phyloP scores from a whole-genome alignment of 2,113 vertebrate species.

The Bolborhynchus lineola region DNA sequence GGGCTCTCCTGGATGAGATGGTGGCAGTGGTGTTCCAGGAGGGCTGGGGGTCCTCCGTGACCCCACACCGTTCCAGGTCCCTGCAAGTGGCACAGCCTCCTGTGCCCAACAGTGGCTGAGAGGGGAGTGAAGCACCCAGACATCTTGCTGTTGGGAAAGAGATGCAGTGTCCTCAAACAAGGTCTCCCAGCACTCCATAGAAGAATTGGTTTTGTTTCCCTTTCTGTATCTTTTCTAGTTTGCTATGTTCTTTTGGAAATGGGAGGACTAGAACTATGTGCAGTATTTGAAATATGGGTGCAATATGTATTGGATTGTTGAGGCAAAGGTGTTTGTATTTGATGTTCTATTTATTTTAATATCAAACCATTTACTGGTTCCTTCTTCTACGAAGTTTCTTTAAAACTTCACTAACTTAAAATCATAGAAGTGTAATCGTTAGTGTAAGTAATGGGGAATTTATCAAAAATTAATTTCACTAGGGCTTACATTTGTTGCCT shows the following conservation, averaged over 20 bases:
- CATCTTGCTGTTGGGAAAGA: fast-evolving
- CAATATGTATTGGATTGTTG: not conserved
- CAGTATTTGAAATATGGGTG: not conserved
- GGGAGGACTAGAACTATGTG: not conserved
- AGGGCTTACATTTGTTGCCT: not conserved
- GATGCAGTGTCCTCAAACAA: not conserved
- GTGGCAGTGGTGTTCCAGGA: not conserved
- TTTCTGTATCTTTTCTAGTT: not conserved
- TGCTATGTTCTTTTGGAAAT: not conserved
- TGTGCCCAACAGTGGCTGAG: fast-evolving
- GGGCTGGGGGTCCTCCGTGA: not conserved
- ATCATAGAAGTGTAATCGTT: not conserved
- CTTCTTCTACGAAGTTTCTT: not conserved
- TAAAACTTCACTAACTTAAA: not conserved
- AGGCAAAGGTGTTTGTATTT: not conserved
- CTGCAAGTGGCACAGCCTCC: not conserved
- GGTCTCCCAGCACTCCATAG: not conserved
- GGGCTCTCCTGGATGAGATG: not conserved
- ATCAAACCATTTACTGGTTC: not conserved
- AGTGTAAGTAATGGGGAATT: not conserved
- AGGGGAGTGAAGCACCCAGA: not conserved
- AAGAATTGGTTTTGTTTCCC: not conserved
- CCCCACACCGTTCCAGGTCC: not conserved
- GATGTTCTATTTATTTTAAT: not conserved
- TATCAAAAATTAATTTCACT: not conserved